phyloP scores from a whole-genome alignment of 2,797 vertebrate genomes.

The Agapornis canus region DNA sequence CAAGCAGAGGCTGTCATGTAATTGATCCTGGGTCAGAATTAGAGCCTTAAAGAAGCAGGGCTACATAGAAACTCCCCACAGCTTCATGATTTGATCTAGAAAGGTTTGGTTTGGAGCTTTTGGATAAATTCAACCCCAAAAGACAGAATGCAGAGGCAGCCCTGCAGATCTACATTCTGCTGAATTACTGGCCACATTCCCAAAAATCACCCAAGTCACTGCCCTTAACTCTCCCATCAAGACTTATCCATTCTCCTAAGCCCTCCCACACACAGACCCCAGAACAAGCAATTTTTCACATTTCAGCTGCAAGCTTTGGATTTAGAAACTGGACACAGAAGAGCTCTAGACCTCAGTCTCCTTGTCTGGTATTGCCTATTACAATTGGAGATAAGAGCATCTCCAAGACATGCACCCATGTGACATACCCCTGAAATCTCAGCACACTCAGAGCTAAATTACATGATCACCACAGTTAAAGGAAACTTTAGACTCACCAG shows the following conservation, averaged over 20 bases:
- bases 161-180: background rate
- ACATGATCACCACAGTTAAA: background rate
- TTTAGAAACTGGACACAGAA: background rate
- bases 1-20: background rate
- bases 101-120: background rate
- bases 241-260: background rate
- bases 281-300: background rate
- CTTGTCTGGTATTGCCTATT: background rate
- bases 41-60: background rate
- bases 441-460: background rate
- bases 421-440: background rate
- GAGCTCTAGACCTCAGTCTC: background rate
- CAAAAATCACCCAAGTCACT: background rate
- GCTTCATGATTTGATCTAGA: background rate
- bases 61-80: background rate
- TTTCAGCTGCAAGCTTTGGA: background rate
- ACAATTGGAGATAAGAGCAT: background rate
- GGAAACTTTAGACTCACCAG: background rate
- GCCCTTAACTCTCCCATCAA: background rate
- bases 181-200: background rate
- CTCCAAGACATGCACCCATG: background rate
- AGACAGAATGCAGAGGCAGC: background rate
- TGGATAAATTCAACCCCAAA: background rate
- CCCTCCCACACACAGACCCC: background rate
- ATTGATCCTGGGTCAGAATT: background rate